Base-by-base conservation (phyloP, 1,140 invertebrate genomes). In the Trigoniulus corallinus region DNA sequence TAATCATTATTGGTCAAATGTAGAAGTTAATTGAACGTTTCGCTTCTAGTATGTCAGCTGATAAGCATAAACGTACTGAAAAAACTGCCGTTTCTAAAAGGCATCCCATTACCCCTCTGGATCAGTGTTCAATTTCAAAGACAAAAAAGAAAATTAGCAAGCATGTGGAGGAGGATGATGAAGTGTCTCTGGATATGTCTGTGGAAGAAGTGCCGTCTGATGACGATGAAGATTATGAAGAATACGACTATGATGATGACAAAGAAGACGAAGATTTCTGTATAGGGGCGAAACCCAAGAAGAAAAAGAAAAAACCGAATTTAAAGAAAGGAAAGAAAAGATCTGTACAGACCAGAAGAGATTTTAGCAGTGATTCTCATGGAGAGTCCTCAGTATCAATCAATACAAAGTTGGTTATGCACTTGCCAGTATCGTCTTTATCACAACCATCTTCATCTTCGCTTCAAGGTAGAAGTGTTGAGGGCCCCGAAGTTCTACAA, bases 61-160 rank as follows among this genome's bases (percentile, higher is more conserved):
- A 52, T 13, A 34, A 46, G 18, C 4, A 44, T 41, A 23, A 20
- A 20, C 47, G 59, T 60, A 54, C 61, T 3, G 63, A 64, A 52
- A 59, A 56, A 22, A 58, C 62, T 29, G 61, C 58, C 25, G 58
- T 64, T 25, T 60, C 58, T 3, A 64, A 65, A 53, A 55, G 65
- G 24, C 63, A 67, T 58, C 65, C 65, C 7, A 55, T 63, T 39
- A 61, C 64, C n/a, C 52, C 59, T 46, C 27, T 50, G 12, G 47
- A 54, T n/a, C n/a, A n/a, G n/a, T n/a, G n/a, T n/a, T n/a, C n/a
- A n/a, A n/a, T n/a, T n/a, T n/a, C n/a, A n/a, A n/a, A n/a, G n/a
- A n/a, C n/a, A 1, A 50, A 51, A 12, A 53, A 48, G 29, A 48
- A 51, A 13, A 40, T 41, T 23, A 42, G 46, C 48, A 47, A 41